A percentile compares a stretch with the other conserved stretches of the same genome.
These are phyloP conservation scores for Bothrops alternatus DNA, from an alignment of 2,797 vertebrate species.

Conservation along the genomic window DNA sequence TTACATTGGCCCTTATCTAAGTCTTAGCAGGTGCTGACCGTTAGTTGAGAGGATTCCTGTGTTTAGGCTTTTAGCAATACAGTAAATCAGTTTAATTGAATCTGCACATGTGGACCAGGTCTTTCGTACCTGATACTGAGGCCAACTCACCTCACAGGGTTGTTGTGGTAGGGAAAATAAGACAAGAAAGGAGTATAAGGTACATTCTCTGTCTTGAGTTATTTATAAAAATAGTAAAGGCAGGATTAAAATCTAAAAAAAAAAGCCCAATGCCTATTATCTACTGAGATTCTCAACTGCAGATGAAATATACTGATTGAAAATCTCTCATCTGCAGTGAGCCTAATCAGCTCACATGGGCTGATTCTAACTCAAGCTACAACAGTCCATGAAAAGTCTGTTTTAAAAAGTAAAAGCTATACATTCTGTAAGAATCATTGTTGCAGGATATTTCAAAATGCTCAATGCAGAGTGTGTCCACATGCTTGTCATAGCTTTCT, in stretches of 20 bases:
- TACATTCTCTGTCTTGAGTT: not conserved
- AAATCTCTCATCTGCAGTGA: no score
- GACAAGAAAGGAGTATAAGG: not conserved
- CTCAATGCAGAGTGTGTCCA: not conserved
- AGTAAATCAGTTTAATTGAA: not conserved
- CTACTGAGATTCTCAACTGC: not conserved
- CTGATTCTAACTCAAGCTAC: not conserved
- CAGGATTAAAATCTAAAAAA: not conserved
- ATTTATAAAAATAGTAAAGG: not conserved
- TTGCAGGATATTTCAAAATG: not conserved
- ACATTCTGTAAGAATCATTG: not conserved
- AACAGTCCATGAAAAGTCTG: not conserved
- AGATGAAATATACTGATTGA: not conserved
- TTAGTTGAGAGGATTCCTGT: not conserved
- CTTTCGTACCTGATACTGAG: not conserved
- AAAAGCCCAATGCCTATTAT: not conserved
- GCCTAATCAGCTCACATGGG: not conserved
- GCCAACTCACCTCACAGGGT: not conserved
- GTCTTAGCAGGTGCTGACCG: not conserved
- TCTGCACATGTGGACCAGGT: not conserved
- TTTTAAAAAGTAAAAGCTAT: not conserved
- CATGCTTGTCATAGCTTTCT: not conserved
- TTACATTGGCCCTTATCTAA: not conserved
- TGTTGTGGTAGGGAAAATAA: not conserved
- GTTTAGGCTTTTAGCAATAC: not conserved